Evolutionary conservation across 2,113 vertebrate genomes (phyloP).

Genomic region (Leucopsar rothschildi): DNA sequence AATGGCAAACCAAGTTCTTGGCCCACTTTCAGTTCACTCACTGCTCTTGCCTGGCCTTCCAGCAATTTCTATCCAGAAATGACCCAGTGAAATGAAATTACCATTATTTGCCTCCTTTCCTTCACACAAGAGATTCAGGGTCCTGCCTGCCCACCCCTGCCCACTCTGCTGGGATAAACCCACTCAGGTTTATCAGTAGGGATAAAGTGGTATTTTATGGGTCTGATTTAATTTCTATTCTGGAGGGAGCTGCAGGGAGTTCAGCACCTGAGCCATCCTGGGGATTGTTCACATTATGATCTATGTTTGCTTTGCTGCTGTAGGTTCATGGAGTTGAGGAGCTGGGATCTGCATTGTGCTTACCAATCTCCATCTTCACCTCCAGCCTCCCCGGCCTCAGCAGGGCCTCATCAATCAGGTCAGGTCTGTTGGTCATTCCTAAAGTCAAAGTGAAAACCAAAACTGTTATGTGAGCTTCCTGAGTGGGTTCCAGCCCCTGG

Average conservation of each 20-base stretch:
- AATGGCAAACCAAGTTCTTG: background rate
- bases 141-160: background rate
- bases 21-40: background rate
- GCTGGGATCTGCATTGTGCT: background rate
- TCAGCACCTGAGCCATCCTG: background rate
- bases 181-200: background rate
- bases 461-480: background rate
- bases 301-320: background rate
- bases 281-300: background rate
- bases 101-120: background rate
- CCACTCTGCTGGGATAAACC: background rate
- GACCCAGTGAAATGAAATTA: background rate
- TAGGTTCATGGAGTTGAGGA: background rate
- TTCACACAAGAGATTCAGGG: background rate
- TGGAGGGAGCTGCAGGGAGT: background rate
- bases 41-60: no score
- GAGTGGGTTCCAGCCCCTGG: background rate
- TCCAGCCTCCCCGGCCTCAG: constrained; percentile 92
- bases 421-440: constrained; percentile 99
- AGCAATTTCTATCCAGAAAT: background rate
- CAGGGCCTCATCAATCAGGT: constrained; percentile 95
- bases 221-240: background rate
- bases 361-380: constrained; percentile 99
- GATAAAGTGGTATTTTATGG: background rate
- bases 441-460: constrained; percentile 25